These are phyloP conservation scores for Dolichomitus sp. DNA, from an alignment of 2,888 invertebrate species.

Conservation along the genomic window DNA sequence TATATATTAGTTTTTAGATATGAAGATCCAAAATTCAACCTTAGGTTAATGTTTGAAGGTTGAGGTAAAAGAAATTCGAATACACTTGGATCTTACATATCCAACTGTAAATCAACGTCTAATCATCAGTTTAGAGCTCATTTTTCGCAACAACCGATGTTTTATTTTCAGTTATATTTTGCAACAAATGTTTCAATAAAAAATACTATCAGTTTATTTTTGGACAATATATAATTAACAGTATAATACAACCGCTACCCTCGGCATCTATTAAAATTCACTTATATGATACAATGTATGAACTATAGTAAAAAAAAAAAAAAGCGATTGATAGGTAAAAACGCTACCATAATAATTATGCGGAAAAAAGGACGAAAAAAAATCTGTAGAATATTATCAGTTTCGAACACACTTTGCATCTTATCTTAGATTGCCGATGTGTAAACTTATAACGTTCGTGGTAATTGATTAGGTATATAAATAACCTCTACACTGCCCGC, in stretches of 20 bases:
- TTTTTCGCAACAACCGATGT: too few relatives aligned
- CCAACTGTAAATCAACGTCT: too few relatives aligned
- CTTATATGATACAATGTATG: conserved; percentile 4
- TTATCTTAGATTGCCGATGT: conserved; percentile 1
- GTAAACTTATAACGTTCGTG: conserved; percentile 13
- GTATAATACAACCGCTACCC: conserved; percentile 30
- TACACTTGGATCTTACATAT: too few relatives aligned
- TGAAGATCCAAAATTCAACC: too few relatives aligned
- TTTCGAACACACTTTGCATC: conserved; percentile 11
- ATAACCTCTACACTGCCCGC: conserved; percentile 75
- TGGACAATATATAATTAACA: conserved; percentile 37
- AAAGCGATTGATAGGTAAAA: background rate
- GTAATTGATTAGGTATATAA: background rate
- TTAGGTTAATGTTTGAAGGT: too few relatives aligned
- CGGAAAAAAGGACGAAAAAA: conserved; percentile 9
- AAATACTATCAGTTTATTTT: conserved; percentile 4
- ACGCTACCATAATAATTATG: conserved; percentile 8
- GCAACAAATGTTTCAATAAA: background rate
- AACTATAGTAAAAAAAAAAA: conserved; percentile 5
- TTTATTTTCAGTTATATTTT: too few relatives aligned
- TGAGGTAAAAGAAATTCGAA: too few relatives aligned
- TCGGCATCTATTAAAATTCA: conserved; percentile 21
- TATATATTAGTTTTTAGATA: too few relatives aligned
- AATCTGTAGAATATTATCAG: conserved; percentile 32
- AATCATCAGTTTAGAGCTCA: too few relatives aligned